These are phyloP conservation scores for Hirundichthys speculiger DNA, from an alignment of 2,113 vertebrate genomes.

Conservation along the genomic window DNA sequence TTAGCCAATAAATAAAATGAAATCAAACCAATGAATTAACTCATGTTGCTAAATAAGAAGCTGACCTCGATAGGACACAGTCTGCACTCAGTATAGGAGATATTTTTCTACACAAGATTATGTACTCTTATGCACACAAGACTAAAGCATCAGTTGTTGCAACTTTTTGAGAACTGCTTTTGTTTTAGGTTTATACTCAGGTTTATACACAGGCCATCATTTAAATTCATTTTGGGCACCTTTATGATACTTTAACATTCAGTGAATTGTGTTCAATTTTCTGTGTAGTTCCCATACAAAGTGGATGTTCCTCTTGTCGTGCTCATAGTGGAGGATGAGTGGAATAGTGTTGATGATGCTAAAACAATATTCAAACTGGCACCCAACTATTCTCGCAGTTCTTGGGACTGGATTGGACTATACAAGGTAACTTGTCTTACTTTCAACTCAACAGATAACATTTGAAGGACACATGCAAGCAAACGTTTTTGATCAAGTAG, in stretches of 20 bases:
- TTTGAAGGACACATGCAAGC: no score
- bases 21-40: background rate
- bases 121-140: background rate
- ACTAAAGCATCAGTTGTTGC: background rate
- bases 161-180: background rate
- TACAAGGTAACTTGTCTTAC: conserved; percentile 85
- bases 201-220: background rate
- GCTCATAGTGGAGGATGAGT: conserved; percentile 91
- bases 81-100: background rate
- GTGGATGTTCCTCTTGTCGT: conserved; percentile 87
- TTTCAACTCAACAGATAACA: background rate
- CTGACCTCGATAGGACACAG: no score
- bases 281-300: conserved; percentile 89
- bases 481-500: background rate
- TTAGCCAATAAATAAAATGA: background rate
- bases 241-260: background rate
- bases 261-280: conserved; percentile 2
- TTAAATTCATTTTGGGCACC: background rate
- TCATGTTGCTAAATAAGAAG: no score
- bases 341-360: conserved; percentile 89
- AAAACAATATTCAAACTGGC: conserved; percentile 84
- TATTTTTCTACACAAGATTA: background rate
- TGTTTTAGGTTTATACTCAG: background rate
- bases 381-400: conserved; percentile 87
- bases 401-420: conserved; percentile 99